phyloP scores from a whole-genome alignment of 2,797 vertebrate genomes.

The Lacerta viridis region DNA sequence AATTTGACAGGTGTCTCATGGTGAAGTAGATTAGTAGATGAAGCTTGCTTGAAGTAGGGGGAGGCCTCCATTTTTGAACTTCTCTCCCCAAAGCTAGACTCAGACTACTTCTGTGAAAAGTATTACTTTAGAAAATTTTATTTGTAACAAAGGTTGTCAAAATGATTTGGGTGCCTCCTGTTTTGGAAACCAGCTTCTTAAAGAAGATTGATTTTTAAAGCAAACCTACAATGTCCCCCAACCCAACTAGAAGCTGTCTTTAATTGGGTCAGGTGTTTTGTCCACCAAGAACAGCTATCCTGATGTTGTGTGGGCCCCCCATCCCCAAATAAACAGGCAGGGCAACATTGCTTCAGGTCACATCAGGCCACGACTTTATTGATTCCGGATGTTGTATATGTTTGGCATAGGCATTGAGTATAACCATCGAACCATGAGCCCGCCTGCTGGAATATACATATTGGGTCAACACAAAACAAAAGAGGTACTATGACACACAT shows the following conservation, averaged over 20 bases:
- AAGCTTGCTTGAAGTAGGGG: constrained; percentile 43
- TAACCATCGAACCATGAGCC: too few relatives aligned
- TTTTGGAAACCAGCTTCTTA: not conserved
- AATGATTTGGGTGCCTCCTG: not conserved
- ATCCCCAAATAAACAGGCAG: too few relatives aligned
- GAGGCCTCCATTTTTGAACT: constrained; percentile 31
- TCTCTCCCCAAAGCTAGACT: constrained; percentile 22
- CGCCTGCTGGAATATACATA: too few relatives aligned
- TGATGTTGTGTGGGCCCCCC: too few relatives aligned
- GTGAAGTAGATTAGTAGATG: constrained; percentile 21
- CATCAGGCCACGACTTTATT: too few relatives aligned
- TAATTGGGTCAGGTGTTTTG: not conserved
- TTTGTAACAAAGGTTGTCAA: constrained; percentile 9
- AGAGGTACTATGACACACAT: too few relatives aligned
- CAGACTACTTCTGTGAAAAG: constrained; percentile 33
- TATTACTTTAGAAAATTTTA: not conserved
- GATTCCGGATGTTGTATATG: too few relatives aligned
- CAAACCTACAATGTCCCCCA: not conserved
- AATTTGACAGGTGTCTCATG: constrained; percentile 37
- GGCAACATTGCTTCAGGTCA: too few relatives aligned
- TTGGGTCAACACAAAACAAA: too few relatives aligned
- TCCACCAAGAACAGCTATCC: not conserved
- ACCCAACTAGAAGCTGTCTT: not conserved
- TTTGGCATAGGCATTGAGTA: too few relatives aligned
- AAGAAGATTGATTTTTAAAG: not conserved